phyloP scores from a whole-genome alignment of 2,113 vertebrate species.

The Penelope pileata region DNA sequence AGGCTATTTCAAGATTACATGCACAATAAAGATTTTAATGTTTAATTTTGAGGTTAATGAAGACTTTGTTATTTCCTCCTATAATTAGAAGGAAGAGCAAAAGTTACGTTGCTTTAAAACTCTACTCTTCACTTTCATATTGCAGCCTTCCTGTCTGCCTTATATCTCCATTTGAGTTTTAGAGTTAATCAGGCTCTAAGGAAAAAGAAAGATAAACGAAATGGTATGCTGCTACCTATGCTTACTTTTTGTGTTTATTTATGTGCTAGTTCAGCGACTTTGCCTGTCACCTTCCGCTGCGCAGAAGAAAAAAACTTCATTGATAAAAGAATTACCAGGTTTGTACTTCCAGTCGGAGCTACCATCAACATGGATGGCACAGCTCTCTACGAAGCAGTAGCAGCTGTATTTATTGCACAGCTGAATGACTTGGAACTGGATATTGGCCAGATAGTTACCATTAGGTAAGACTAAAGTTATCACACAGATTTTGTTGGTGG shows the following conservation, averaged over 20 bases:
- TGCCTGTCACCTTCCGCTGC: conserved; percentile 97
- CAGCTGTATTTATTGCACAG: conserved; percentile 95
- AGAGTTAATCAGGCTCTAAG: neutral
- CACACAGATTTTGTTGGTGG: neutral
- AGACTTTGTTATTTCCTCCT: neutral
- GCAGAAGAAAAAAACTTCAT: conserved; percentile 93
- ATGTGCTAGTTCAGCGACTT: conserved; percentile 88
- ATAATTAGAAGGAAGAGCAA: neutral
- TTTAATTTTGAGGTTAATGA: neutral
- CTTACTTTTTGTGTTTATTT: conserved; percentile 34
- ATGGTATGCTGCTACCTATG: neutral
- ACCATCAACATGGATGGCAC: conserved; percentile 99
- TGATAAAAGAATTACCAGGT: conserved; percentile 96
- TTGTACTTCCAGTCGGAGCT: conserved; percentile 94
- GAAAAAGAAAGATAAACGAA: neutral
- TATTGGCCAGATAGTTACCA: conserved; percentile 91
- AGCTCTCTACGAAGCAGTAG: conserved; percentile 95
- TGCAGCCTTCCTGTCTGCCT: neutral
- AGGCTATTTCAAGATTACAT: neutral
- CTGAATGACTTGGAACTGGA: conserved; percentile 88
- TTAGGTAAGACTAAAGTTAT: conserved; percentile 82
- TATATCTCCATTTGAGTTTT: neutral
- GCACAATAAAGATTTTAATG: neutral
- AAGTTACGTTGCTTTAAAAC: neutral
- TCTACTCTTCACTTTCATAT: neutral